phyloP scores from a whole-genome alignment of 2,888 invertebrate species.

The Pollenia labialis region DNA sequence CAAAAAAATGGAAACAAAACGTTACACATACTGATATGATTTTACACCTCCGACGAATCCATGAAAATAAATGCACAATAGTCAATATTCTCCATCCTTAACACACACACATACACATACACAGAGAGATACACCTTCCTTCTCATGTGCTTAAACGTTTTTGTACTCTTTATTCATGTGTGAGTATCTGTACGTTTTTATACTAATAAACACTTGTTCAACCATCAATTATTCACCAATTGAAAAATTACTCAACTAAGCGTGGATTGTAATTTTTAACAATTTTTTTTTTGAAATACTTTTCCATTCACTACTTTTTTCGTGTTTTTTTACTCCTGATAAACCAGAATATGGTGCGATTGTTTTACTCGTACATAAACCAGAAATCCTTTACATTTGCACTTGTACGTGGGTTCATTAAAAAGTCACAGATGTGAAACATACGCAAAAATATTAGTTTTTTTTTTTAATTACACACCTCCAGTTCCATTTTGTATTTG shows the following conservation, averaged over 20 bases:
- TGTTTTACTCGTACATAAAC: conserved; percentile 36
- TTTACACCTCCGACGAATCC: conserved; percentile 64
- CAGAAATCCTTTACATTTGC: not conserved
- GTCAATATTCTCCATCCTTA: not conserved
- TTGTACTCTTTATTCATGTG: not conserved
- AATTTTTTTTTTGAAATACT: conserved; percentile 60
- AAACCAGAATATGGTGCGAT: conserved; percentile 58
- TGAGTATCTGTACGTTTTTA: not conserved
- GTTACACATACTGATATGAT: conserved; percentile 64
- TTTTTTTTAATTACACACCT: no score
- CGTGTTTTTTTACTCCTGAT: conserved; percentile 23
- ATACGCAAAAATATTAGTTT: not conserved
- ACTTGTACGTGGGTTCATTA: not conserved
- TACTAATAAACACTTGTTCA: conserved; percentile 74
- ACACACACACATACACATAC: conserved; percentile 4
- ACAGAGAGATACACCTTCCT: conserved; percentile 1
- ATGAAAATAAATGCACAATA: conserved; percentile 26
- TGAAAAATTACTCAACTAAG: conserved; percentile 83
- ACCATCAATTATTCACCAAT: conserved; percentile 83
- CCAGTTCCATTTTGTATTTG: no score
- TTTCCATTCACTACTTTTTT: conserved; percentile 12
- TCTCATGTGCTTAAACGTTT: conserved; percentile 5
- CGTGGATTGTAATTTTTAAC: conserved; percentile 73
- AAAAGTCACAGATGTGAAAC: not conserved
- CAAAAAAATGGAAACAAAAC: conserved; percentile 48